Base-by-base conservation (phyloP, 2,888 invertebrate genomes). In the Nowickia ferox region DNA sequence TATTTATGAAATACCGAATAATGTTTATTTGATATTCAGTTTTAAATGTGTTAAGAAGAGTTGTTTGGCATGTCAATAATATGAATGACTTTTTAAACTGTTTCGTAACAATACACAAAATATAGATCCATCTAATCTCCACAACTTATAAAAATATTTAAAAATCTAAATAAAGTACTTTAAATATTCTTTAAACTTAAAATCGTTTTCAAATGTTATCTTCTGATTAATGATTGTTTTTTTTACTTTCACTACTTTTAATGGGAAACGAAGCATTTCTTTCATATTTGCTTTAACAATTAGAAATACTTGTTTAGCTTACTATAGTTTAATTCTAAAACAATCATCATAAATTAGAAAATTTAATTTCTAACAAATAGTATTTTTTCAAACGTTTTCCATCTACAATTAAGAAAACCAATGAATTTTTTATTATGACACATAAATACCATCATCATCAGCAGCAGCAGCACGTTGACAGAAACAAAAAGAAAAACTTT, bases 381-480 rank as follows among this genome's bases (percentile, higher is more conserved):
- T 55, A 48, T 40, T 61, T 71, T 42, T 51, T 55, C n/a, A 46
- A 5, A 44, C 19, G 42, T 38, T 22, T 71, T 30, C 51, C 15
- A 42, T 38, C 10, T n/a, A 17, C 66, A 65, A 46, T 59, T n/a
- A 22, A 46, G 40, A 74, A 72, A 71, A 63, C 53, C 82, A 66
- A 86, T 86, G 86, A 87, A 86, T 87, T 87, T 86, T 89, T 87
- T 87, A 87, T 87, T 89, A 86, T 86, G 84, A 88, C 88, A 88
- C 84, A 87, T 86, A 88, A 88, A 89, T 87, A 82, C 84, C 85
- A 86, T 87, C 88, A 87, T 42, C 78, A 57, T 48, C 81, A 80
- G 38, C 65, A 17, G 17, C 71, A 80, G 19, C 63, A 59, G 2
- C 77, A 51, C 38, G 42, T 19, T n/a, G 63, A n/a, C 40, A 42